Conservation (phyloP, 2,888 invertebrate genomes). For the Trichopria drosophilae region DNA sequence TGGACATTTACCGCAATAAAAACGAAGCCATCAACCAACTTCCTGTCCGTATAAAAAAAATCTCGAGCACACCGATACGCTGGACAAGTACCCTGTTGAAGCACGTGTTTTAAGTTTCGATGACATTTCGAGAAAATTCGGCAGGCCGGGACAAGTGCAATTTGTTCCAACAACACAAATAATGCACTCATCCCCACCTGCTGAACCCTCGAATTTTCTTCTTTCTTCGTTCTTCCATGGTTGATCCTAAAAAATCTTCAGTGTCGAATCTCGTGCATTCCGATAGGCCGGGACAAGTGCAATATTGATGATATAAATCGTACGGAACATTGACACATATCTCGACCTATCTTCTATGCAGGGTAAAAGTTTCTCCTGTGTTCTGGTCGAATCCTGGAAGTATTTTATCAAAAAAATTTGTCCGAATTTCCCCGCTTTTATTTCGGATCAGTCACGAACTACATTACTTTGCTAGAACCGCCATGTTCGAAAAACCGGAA, state of each 20-base stretch:
- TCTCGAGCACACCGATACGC: too few species aligned
- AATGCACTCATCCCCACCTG: slow-evolving; percentile 57
- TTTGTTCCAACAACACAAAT: slow-evolving; percentile 55
- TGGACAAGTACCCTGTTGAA: too few species aligned
- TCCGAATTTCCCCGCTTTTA: too few species aligned
- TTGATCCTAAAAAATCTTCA: not conserved
- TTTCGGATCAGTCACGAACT: too few species aligned
- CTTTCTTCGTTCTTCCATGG: slow-evolving; percentile 8
- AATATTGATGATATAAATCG: slow-evolving; percentile 51
- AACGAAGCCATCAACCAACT: too few species aligned
- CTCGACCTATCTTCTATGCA: slow-evolving; percentile 58
- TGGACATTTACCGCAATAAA: too few species aligned
- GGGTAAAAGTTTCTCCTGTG: too few species aligned
- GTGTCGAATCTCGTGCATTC: slow-evolving; percentile 48
- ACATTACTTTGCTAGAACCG: too few species aligned
- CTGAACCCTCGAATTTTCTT: slow-evolving; percentile 35
- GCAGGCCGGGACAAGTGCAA: slow-evolving; percentile 61
- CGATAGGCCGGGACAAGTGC: slow-evolving; percentile 61
- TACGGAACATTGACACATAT: slow-evolving; percentile 58
- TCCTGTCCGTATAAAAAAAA: too few species aligned
- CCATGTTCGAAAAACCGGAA: not conserved
- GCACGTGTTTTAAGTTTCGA: too few species aligned
- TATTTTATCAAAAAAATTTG: too few species aligned
- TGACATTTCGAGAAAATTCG: slow-evolving; percentile 35
- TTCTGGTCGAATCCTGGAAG: too few species aligned